Percentiles rank a stretch among this genome's conserved stretches.
Evolutionary conservation across 2,113 vertebrate species (phyloP).

Genomic region (Boleophthalmus pectinirostris): DNA sequence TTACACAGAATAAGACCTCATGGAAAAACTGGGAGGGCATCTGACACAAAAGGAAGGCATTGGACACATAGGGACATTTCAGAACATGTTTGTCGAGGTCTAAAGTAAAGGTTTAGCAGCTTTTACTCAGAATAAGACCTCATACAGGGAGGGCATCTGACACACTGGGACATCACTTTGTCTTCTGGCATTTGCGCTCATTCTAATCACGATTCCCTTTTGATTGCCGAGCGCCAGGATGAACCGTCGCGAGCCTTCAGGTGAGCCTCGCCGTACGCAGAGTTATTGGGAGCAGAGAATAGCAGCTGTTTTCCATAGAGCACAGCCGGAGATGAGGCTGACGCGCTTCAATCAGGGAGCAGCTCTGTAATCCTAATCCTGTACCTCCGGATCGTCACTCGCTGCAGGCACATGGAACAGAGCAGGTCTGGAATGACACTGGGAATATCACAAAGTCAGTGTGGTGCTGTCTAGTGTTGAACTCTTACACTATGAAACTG

Average conservation of each 20-base stretch:
- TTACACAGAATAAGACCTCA: too few species aligned
- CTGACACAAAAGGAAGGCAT: too few species aligned
- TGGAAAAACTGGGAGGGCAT: too few species aligned
- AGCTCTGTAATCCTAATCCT: conserved; percentile 3
- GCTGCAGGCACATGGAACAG: background rate
- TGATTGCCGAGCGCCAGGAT: background rate
- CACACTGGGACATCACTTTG: background rate
- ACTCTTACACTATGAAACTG: background rate
- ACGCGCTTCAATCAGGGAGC: background rate
- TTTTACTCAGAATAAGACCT: background rate
- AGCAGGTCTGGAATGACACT: background rate
- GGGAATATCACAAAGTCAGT: background rate
- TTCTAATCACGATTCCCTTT: background rate
- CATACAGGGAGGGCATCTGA: background rate
- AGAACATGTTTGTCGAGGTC: too few species aligned
- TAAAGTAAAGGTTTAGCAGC: background rate
- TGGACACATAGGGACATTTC: too few species aligned
- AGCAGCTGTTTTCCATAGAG: background rate
- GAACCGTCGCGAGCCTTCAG: background rate
- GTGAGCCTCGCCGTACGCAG: background rate
- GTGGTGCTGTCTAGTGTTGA: background rate
- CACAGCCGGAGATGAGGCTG: background rate
- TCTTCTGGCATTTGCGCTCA: background rate
- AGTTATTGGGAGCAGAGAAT: background rate
- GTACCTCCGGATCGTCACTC: background rate